Percentiles rank a stretch among this genome's conserved stretches.
phyloP scores from a whole-genome alignment of 37 sponge, comb jelly and placozoan species.

The Diacarnus erythraeanus region DNA sequence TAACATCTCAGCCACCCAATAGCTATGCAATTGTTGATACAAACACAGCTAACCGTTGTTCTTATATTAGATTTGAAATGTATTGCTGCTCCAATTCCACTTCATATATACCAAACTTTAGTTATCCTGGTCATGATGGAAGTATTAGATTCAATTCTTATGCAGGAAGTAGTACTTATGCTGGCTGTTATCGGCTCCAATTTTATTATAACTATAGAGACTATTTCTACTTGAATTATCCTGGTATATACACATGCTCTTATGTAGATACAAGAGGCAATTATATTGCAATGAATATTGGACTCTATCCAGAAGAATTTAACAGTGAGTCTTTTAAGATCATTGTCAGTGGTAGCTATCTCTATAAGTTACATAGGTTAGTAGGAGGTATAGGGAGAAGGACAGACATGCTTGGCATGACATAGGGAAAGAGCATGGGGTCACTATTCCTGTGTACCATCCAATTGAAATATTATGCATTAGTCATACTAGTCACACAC shows the following conservation, averaged over 20 bases:
- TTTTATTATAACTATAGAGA: not conserved
- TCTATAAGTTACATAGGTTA: no score
- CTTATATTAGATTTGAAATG: not conserved
- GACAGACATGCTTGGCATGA: no score
- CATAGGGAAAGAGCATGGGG: no score
- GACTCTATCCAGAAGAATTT: not conserved
- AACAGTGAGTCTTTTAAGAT: not conserved
- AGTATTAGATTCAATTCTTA: not conserved
- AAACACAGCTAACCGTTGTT: not conserved
- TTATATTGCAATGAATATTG: not conserved
- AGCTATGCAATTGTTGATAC: not conserved
- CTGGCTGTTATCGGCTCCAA: not conserved
- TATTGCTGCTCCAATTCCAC: not conserved
- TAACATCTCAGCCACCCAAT: not conserved
- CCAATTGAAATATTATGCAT: no score
- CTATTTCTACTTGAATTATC: not conserved
- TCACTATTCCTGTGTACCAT: no score
- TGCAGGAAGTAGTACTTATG: not conserved
- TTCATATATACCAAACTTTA: not conserved
- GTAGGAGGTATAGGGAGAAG: no score
- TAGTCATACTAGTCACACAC: no score
- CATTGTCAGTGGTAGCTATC: no score
- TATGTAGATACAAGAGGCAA: not conserved
- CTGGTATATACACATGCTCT: conserved; percentile 1
- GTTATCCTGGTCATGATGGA: not conserved